Conservation (phyloP, 2,113 vertebrate genomes). For the Brachionichthys hirsutus region DNA sequence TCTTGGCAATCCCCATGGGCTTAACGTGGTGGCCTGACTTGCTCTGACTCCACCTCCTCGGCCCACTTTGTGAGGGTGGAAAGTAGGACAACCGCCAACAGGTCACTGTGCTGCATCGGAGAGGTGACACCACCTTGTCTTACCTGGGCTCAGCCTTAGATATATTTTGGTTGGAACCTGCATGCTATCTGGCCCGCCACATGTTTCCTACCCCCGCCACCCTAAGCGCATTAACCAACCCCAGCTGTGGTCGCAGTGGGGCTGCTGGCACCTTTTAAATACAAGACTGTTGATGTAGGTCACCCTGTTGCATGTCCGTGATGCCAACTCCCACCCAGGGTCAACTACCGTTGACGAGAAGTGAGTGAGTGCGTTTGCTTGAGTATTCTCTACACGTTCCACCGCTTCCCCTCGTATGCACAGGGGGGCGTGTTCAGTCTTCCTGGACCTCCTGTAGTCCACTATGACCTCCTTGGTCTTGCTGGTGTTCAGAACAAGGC, state of each 20-base stretch:
- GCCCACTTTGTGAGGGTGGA: conserved; percentile 17
- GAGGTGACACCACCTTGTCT: conserved; percentile 1
- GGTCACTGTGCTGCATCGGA: conserved; percentile 9
- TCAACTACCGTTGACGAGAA: not conserved
- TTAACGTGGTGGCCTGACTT: conserved; percentile 58
- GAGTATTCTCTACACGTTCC: too few relatives aligned
- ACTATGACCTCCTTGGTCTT: too few relatives aligned
- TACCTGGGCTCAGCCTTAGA: conserved; percentile 1
- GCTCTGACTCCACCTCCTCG: conserved; percentile 26
- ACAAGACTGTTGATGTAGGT: conserved; percentile 6
- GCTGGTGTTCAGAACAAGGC: too few relatives aligned
- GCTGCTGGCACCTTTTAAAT: conserved; percentile 1
- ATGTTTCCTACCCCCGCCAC: conserved; percentile 17
- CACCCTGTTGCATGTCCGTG: not conserved
- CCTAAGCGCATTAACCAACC: conserved; percentile 18
- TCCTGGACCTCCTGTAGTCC: too few relatives aligned
- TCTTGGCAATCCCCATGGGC: conserved; percentile 53
- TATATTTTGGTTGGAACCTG: conserved; percentile 7
- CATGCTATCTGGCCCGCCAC: not conserved
- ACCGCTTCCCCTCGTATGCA: too few relatives aligned
- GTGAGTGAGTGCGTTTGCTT: too few relatives aligned
- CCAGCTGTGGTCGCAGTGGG: conserved; percentile 13
- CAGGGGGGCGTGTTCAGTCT: too few relatives aligned
- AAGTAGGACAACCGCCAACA: conserved; percentile 19
- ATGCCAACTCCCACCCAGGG: not conserved